Evolutionary conservation across 2,888 invertebrate species (phyloP).

Genomic region (Kryphioiulus occultus): DNA sequence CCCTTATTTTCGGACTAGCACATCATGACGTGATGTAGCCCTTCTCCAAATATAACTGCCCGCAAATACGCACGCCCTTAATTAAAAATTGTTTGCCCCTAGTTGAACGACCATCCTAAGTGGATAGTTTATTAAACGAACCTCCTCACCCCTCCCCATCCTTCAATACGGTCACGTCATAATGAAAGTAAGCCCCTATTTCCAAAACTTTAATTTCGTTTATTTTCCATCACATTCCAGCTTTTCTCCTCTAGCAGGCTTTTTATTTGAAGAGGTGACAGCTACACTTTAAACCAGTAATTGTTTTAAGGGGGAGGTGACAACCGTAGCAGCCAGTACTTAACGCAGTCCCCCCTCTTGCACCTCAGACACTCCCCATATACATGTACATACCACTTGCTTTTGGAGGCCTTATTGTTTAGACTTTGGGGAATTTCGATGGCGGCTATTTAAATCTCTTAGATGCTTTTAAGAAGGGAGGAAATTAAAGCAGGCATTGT

Average conservation of each 20-base stretch:
- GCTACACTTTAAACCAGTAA: conserved; percentile 31
- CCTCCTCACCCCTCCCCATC: neutral
- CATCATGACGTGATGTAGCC: neutral
- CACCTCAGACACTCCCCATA: neutral
- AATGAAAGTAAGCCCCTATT: neutral
- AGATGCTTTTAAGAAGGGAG: conserved; percentile 25
- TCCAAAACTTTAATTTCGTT: conserved; percentile 12
- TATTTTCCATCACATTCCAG: conserved; percentile 35
- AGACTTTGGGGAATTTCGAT: conserved; percentile 22
- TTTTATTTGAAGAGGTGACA: conserved; percentile 12
- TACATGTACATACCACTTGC: neutral
- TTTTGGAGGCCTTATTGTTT: neutral
- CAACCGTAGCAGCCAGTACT: conserved; percentile 28
- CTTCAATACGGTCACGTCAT: conserved; percentile 20
- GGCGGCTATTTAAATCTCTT: conserved; percentile 11
- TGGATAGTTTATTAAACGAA: conserved; percentile 32
- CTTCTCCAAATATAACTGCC: neutral
- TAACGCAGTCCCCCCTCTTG: neutral
- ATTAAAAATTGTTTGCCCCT: neutral
- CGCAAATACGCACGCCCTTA: conserved; percentile 7
- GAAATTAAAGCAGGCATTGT: conserved; percentile 15
- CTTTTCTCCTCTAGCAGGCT: neutral
- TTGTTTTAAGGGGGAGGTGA: conserved; percentile 7
- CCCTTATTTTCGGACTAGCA: too few relatives aligned
- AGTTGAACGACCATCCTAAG: conserved; percentile 25